A percentile compares a stretch with the other conserved stretches of the same genome.
Conservation (phyloP, 2,888 invertebrate genomes). For the Plagodis pulveraria region DNA sequence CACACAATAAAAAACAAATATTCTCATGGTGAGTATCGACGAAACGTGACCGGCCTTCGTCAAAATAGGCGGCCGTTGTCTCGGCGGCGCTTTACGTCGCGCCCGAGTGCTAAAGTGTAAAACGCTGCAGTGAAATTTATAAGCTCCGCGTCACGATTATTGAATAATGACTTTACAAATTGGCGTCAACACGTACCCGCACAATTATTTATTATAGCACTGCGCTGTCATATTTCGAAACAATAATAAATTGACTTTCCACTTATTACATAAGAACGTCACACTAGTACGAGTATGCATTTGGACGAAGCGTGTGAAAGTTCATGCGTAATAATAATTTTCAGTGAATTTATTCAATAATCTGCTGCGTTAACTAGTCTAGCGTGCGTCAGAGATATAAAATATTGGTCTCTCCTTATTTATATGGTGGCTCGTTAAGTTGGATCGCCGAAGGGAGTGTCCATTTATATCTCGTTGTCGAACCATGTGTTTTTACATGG, state of each 20-base stretch:
- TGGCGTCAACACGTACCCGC: constrained; percentile 64
- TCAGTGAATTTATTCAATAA: constrained; percentile 49
- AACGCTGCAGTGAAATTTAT: constrained; percentile 80
- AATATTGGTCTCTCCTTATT: constrained; percentile 76
- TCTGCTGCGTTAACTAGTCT: constrained; percentile 48
- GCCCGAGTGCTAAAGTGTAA: constrained; percentile 83
- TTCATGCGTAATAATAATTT: constrained; percentile 38
- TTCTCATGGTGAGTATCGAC: constrained; percentile 83
- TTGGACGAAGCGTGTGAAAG: constrained; percentile 22
- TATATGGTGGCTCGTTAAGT: constrained; percentile 82
- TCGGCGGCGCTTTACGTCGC: constrained; percentile 78
- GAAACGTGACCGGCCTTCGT: constrained; percentile 84
- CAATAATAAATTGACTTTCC: constrained; percentile 39
- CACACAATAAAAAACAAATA: constrained; percentile 84
- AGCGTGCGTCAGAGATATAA: constrained; percentile 66
- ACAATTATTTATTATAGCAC: constrained; percentile 49
- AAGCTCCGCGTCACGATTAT: constrained; percentile 79
- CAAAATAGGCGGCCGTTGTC: constrained; percentile 82
- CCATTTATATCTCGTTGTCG: constrained; percentile 81
- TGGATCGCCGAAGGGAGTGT: constrained; percentile 80
- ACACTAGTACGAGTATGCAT: constrained; percentile 2
- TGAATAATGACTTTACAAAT: constrained; percentile 79
- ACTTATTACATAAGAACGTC: constrained; percentile 33
- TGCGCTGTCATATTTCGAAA: constrained; percentile 46
- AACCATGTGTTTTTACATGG: constrained; percentile 79